phyloP scores from a whole-genome alignment of 2,888 invertebrate species.

The Drosophila mimetica region DNA sequence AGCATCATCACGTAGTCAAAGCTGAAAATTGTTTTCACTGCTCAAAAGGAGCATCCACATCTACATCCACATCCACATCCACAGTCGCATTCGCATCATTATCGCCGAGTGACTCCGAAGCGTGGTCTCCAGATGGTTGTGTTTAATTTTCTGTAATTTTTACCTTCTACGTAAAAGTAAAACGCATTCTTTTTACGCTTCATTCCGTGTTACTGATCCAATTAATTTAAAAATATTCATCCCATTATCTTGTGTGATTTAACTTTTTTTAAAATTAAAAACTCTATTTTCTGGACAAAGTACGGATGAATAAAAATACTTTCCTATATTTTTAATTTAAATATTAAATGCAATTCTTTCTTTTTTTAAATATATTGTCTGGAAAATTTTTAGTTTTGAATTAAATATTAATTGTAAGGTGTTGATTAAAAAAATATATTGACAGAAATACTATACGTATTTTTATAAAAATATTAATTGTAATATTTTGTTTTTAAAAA shows the following conservation, averaged over 20 bases:
- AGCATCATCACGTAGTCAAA: conserved; percentile 33
- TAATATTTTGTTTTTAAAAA: too few species aligned
- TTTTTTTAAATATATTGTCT: too few species aligned
- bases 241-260: not conserved
- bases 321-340: too few species aligned
- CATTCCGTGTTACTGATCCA: not conserved
- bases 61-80: not conserved
- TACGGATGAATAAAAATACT: too few species aligned
- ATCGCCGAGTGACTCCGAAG: not conserved
- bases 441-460: too few species aligned
- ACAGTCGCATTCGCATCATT: conserved; percentile 5
- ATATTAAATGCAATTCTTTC: too few species aligned
- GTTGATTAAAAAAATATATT: too few species aligned
- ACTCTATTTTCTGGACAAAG: too few species aligned
- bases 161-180: not conserved
- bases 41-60: conserved; percentile 35
- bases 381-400: too few species aligned
- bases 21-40: conserved; percentile 63
- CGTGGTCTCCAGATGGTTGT: not conserved
- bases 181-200: not conserved
- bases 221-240: not conserved
- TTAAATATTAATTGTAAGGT: too few species aligned
- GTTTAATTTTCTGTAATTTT: not conserved
- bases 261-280: not conserved
- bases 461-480: too few species aligned